These are phyloP conservation scores for Batillaria attramentaria DNA, from an alignment of 1,140 invertebrate species.

Conservation along the genomic window DNA sequence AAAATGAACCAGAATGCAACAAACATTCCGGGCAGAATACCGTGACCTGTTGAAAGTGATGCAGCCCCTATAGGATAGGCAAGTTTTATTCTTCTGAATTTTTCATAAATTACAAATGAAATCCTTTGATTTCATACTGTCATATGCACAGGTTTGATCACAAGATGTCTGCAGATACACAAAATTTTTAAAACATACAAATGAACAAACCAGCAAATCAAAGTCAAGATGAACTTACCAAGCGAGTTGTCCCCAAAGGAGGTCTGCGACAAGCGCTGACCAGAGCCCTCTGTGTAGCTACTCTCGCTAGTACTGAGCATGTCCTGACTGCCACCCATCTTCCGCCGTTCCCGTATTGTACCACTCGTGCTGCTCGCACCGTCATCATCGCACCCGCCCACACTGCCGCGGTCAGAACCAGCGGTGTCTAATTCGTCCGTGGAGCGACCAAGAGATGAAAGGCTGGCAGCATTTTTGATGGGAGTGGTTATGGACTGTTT, in stretches of 20 bases:
- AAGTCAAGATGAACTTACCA: constrained; percentile 24
- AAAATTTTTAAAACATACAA: too few species aligned
- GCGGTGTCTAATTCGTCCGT: constrained; percentile 42
- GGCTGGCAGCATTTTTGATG: constrained; percentile 55
- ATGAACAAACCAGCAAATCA: neutral
- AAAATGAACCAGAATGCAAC: too few species aligned
- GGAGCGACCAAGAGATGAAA: constrained; percentile 41
- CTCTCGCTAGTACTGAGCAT: constrained; percentile 32
- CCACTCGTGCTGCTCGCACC: constrained; percentile 28
- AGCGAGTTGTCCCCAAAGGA: constrained; percentile 36
- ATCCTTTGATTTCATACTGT: too few species aligned
- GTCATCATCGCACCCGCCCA: constrained; percentile 18
- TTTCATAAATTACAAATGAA: too few species aligned
- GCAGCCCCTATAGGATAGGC: too few species aligned
- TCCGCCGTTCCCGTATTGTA: constrained; percentile 26
- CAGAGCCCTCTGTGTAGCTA: constrained; percentile 31
- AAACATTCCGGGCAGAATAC: too few species aligned
- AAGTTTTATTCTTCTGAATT: too few species aligned
- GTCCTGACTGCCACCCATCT: constrained; percentile 36
- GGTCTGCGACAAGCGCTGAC: constrained; percentile 34
- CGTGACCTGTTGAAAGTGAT: too few species aligned
- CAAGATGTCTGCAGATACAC: too few species aligned
- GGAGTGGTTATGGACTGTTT: constrained; percentile 84
- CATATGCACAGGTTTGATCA: too few species aligned
- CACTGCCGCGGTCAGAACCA: constrained; percentile 31